Evolutionary conservation across 2,113 vertebrate genomes (phyloP), one percentile per base, ranked within the genome.

Genomic region (Astur gentilis): DNA sequence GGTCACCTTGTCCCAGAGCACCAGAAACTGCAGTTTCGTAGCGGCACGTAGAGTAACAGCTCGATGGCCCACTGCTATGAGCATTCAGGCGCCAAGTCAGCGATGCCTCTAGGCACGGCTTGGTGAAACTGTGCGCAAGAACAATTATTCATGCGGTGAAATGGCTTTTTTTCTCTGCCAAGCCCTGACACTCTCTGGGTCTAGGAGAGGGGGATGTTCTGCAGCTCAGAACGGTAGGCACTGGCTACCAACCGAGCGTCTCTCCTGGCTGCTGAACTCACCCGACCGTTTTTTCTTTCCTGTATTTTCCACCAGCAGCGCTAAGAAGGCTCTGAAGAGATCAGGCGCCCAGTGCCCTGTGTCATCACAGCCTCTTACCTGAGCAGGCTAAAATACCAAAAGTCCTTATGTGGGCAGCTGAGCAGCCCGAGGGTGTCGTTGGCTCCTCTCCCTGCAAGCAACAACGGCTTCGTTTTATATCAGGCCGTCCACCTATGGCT

Each of bases 401-500:
- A 11, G 22, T 11, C 20, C 7, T 12, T 12, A 2, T 1, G 19
- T 2, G 61, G 60, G 38, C 49, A 38, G 25, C 78, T 22, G 2
- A 27, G 36, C 72, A 55, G 54, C 49, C 60, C 13, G 20, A 5
- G 20, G 8, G 22, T 7, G 13, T 15, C 3, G 0, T 1, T 11
- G 10, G 9, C 60, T 82, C 36, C 36, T 52, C 40, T 81, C 36
- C 44, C 17, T 25, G 11, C 62, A 8, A 19, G 36, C 26, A 5
- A 2, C 15, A 27, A 10, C 2, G 1, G 60, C 40, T 62, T 19
- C 4, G 1, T 16, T 71, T 38, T 2, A 3, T 2, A 27, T 10
- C 45, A 4, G 40, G 7, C n/a, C 4, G 1, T 6, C 45, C 72
- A 40, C 38, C 20, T 21, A 1, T 3, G 0, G 8, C 57, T 55